Percentiles rank a stretch among this genome's conserved stretches.
phyloP scores from a whole-genome alignment of 1,140 invertebrate species.

The Diachasma alloeum region DNA sequence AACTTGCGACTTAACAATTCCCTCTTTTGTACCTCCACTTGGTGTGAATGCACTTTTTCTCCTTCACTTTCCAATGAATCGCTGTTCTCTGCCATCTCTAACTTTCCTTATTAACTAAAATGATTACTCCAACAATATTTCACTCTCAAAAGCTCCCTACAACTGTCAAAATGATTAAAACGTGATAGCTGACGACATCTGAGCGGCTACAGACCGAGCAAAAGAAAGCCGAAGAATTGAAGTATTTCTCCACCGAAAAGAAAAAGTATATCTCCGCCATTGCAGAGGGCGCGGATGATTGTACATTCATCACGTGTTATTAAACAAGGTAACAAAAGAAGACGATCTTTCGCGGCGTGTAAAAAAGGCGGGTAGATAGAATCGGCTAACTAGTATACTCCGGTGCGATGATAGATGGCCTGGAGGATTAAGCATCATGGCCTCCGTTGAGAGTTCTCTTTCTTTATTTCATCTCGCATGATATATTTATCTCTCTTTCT shows the following conservation, averaged over 20 bases:
- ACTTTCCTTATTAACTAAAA: too few relatives aligned
- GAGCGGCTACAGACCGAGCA: not conserved
- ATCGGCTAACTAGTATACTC: conserved; percentile 60
- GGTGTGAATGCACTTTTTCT: too few relatives aligned
- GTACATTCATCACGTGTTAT: conserved; percentile 65
- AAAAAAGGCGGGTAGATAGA: conserved; percentile 61
- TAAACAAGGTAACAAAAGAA: conserved; percentile 63
- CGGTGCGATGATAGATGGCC: conserved; percentile 58
- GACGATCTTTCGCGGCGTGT: conserved; percentile 45
- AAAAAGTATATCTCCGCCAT: not conserved
- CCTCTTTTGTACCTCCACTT: too few relatives aligned
- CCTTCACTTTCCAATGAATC: too few relatives aligned
- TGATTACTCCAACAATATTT: too few relatives aligned
- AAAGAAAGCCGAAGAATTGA: not conserved
- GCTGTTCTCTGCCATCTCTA: too few relatives aligned
- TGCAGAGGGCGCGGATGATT: conserved; percentile 29
- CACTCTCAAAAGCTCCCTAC: too few relatives aligned
- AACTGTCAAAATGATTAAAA: too few relatives aligned
- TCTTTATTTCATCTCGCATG: conserved; percentile 2
- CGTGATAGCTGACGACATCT: too few relatives aligned
- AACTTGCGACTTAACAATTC: too few relatives aligned
- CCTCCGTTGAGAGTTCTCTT: conserved; percentile 15
- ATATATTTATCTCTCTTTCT: conserved; percentile 11
- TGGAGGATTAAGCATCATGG: conserved; percentile 52
- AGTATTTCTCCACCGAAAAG: not conserved